Evolutionary conservation across 2,113 vertebrate genomes (phyloP), one percentile per base, ranked within the genome.

Genomic region (Siphamia tubifer): DNA sequence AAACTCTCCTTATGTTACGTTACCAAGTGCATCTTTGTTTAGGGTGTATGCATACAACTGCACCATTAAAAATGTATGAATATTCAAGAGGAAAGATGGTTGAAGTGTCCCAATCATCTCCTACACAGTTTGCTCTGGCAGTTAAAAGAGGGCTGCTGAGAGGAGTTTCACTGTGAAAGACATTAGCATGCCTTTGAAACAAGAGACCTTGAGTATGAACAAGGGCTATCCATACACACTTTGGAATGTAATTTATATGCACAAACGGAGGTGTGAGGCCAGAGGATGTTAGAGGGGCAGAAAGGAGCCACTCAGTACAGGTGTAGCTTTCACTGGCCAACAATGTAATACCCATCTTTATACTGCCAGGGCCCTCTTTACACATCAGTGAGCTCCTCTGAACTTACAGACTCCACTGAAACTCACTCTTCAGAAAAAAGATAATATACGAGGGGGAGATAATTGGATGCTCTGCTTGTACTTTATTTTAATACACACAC

Each of bases 131-230:
- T 77, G 75, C 71, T 81, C 73, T 73, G 83, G 69, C 81, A 74
- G 81, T 83, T 82, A 55, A 84, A 80, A 87, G 82, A 70, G 74
- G 67, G 72, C 60, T 5, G 36, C 68, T 57, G 75, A 86, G 82
- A 77, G 74, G 68, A 81, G 86, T 80, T 86, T 65, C 64, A 62
- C 81, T 52, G 71, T 64, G 74, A 76, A 47, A 79, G 63, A 58
- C 81, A 86, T 89, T 88, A 86, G 89, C 86, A 89, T 89, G 65
- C 81, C 87, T 91, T 89, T 89, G 89, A 89, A 89, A 91, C 79
- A 20, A 80, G 86, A 89, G 87, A 91, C 82, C 87, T 85, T 81
- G 86, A 68, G 79, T 77, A 55, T 48, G 83, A 85, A 86, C 69
- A 69, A 90, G 84, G 73, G 75, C 81, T 39, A 56, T 88, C 84